phyloP scores from a whole-genome alignment of 2,113 vertebrate species.

The Eurystomus gularis region DNA sequence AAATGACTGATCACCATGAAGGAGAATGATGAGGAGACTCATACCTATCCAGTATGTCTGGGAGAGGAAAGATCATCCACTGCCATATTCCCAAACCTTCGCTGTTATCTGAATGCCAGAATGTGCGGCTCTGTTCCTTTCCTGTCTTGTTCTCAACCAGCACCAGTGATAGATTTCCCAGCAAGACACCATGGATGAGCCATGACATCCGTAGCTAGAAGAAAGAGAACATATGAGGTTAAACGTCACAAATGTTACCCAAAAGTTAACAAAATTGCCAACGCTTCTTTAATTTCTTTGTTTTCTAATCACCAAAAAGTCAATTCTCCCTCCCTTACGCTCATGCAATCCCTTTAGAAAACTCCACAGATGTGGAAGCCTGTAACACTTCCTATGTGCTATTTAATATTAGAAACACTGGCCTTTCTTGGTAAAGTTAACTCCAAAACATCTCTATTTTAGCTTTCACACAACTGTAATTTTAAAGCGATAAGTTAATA shows the following conservation, averaged over 20 bases:
- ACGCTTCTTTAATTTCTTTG: background rate
- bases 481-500: background rate
- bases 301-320: background rate
- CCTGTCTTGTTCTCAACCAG: slow-evolving; percentile 89
- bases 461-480: background rate
- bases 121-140: slow-evolving; percentile 75
- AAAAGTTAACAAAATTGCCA: background rate
- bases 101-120: slow-evolving; percentile 80
- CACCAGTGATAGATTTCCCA: slow-evolving; percentile 84
- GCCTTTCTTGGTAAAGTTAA: background rate
- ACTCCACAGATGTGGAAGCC: background rate
- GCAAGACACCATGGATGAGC: slow-evolving; percentile 80
- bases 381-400: background rate
- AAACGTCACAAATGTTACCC: background rate
- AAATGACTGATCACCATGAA: background rate
- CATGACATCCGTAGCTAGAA: slow-evolving; percentile 88
- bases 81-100: slow-evolving; percentile 83
- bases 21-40: background rate
- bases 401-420: background rate
- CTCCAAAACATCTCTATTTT: background rate
- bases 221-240: background rate
- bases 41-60: slow-evolving; percentile 88
- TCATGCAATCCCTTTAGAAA: background rate
- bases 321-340: background rate
- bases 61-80: slow-evolving; percentile 80